Conservation (phyloP, 2,888 invertebrate genomes). For the Luperina testacea region DNA sequence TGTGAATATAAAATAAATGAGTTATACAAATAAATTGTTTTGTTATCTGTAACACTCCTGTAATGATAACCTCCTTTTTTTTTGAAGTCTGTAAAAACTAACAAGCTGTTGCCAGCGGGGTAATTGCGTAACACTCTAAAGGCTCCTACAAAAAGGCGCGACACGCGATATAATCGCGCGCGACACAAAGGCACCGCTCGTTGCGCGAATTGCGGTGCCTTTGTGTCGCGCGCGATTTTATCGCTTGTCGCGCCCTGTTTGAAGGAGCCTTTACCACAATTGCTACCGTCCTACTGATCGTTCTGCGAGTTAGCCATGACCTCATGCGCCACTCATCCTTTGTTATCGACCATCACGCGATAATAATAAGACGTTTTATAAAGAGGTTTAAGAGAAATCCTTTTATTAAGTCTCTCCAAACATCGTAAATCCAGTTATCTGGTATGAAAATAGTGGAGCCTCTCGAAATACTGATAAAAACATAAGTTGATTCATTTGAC, state of each 20-base stretch:
- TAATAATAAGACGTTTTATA: constrained; percentile 4
- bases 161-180: too few species aligned
- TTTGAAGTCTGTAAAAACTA: too few species aligned
- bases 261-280: too few species aligned
- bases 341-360: constrained; percentile 38
- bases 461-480: constrained; percentile 43
- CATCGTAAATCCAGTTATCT: constrained; percentile 16
- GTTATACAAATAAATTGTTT: constrained; percentile 86
- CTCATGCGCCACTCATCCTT: constrained; percentile 7
- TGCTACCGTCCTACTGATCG: not conserved
- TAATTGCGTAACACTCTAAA: too few species aligned
- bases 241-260: too few species aligned
- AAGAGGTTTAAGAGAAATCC: constrained; percentile 18
- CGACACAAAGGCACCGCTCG: too few species aligned
- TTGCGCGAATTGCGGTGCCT: too few species aligned
- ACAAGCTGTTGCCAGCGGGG: too few species aligned
- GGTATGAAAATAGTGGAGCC: constrained; percentile 25
- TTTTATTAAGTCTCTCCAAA: constrained; percentile 19
- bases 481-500: constrained; percentile 21
- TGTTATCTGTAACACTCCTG: constrained; percentile 53
- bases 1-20: constrained; percentile 91
- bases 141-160: too few species aligned
- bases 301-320: constrained; percentile 4
- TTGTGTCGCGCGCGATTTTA: too few species aligned
- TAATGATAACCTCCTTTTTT: too few species aligned